These are phyloP conservation scores for Atractosteus spatula DNA, from an alignment of 2,113 vertebrate genomes.

Conservation along the genomic window DNA sequence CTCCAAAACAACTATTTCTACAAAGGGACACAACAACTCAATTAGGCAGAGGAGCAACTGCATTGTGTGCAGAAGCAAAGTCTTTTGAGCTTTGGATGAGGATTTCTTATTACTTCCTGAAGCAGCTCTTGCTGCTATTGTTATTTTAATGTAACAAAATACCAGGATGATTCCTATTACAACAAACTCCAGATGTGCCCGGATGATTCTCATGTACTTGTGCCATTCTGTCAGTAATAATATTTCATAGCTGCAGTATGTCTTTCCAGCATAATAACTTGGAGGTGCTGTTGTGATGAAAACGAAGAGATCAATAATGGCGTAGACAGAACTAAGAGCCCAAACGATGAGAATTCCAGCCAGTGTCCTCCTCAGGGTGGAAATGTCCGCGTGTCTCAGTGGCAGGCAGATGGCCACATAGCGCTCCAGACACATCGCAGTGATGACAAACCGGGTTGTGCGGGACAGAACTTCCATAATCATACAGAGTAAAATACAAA, in stretches of 20 bases:
- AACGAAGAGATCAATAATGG: neutral
- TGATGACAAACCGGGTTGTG: neutral
- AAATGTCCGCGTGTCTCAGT: neutral
- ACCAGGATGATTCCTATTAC: too few relatives aligned
- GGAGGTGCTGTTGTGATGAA: neutral
- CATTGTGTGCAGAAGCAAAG: slow-evolving; percentile 37
- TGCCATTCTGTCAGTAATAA: neutral
- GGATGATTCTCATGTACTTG: neutral
- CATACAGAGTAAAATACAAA: neutral
- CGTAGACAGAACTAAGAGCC: neutral
- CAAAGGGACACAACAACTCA: too few relatives aligned
- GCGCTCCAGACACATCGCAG: slow-evolving; percentile 1
- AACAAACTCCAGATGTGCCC: too few relatives aligned
- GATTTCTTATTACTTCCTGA: slow-evolving; percentile 22
- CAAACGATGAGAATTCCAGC: neutral
- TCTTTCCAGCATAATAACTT: neutral
- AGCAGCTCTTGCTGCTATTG: too few relatives aligned
- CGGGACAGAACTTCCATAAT: neutral
- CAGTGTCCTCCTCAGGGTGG: neutral
- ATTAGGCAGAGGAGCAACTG: too few relatives aligned
- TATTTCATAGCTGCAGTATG: neutral
- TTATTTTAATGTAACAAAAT: too few relatives aligned
- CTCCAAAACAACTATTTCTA: too few relatives aligned
- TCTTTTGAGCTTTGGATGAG: slow-evolving; percentile 36
- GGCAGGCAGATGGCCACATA: neutral